phyloP scores from a whole-genome alignment of 2,888 invertebrate genomes.

The Trichacis sp. region DNA sequence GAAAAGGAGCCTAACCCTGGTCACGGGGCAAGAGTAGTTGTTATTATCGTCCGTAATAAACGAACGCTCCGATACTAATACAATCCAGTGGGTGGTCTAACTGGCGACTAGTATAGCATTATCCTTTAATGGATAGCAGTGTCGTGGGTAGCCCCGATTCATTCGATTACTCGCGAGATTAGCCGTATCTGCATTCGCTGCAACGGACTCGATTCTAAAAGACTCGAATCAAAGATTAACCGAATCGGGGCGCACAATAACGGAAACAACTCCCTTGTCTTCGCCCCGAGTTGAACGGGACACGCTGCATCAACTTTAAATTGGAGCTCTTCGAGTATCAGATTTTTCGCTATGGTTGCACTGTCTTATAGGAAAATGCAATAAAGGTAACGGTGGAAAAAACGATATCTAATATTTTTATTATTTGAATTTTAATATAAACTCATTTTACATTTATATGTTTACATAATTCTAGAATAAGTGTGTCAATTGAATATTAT shows the following conservation, averaged over 20 bases:
- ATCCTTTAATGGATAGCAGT: conserved; percentile 62
- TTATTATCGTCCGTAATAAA: conserved; percentile 59
- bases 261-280: not conserved
- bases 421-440: too few species aligned
- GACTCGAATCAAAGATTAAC: conserved; percentile 4
- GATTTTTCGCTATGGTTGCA: too few species aligned
- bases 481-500: too few species aligned
- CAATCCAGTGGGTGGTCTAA: conserved; percentile 47
- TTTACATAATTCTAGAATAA: too few species aligned
- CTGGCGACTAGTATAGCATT: conserved; percentile 46
- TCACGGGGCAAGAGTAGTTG: conserved; percentile 2
- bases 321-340: too few species aligned
- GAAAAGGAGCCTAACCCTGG: conserved; percentile 1
- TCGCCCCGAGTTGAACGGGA: not conserved
- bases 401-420: too few species aligned
- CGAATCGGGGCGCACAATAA: not conserved
- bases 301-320: too few species aligned
- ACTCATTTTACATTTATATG: too few species aligned
- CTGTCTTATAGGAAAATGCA: too few species aligned
- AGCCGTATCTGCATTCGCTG: conserved; percentile 18
- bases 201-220: conserved; percentile 6
- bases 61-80: conserved; percentile 56
- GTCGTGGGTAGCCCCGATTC: conserved; percentile 57
- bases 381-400: too few species aligned
- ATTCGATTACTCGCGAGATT: conserved; percentile 60